phyloP scores from a whole-genome alignment of 2,113 vertebrate species.

The Ginglymostoma cirratum region DNA sequence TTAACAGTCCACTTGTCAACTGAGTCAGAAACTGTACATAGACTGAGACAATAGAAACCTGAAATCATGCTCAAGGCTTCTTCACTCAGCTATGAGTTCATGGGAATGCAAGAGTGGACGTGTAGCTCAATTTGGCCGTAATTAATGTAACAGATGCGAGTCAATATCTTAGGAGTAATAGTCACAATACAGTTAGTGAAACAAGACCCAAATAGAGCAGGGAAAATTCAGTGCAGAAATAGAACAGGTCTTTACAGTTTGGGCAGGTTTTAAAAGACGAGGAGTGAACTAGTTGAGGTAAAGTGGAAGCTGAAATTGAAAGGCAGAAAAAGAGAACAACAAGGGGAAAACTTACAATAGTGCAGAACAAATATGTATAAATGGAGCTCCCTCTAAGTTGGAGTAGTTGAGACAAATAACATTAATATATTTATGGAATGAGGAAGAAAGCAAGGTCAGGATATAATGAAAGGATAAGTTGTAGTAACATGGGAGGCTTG shows the following conservation, averaged over 20 bases:
- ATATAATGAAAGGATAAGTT: neutral
- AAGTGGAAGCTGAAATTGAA: neutral
- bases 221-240: neutral
- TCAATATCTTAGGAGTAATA: neutral
- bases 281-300: neutral
- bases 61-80: neutral
- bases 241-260: neutral
- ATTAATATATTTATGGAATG: neutral
- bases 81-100: neutral
- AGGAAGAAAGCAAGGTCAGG: neutral
- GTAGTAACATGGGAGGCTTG: neutral
- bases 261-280: neutral
- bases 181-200: neutral
- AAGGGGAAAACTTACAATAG: neutral
- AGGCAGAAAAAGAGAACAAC: neutral
- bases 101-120: neutral
- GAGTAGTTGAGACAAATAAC: too few relatives aligned
- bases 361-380: neutral
- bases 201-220: neutral
- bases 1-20: neutral
- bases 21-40: neutral
- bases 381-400: neutral
- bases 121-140: neutral
- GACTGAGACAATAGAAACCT: neutral
- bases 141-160: neutral